Evolutionary conservation across 2,797 vertebrate species (phyloP).

Genomic region (Loris lydekkerianus): DNA sequence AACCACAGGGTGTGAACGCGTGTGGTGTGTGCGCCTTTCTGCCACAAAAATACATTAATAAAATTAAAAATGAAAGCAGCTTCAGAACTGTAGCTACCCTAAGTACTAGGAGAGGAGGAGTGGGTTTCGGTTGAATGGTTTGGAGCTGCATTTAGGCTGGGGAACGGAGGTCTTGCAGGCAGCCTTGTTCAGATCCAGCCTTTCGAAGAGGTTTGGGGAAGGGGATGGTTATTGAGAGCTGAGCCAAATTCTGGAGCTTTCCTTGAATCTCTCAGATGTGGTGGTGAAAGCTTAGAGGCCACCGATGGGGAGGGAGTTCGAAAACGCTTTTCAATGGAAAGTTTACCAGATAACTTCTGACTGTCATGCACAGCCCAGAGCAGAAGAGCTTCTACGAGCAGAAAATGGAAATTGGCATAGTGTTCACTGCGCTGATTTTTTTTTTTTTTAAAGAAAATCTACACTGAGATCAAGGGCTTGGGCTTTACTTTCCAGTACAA

Average conservation of each 20-base stretch:
- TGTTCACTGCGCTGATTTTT: constrained; percentile 78
- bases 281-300: constrained; percentile 84
- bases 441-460: constrained; percentile 84
- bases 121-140: neutral
- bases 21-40: constrained; percentile 11
- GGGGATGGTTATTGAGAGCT: constrained; percentile 70
- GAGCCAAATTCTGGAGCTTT: constrained; percentile 79
- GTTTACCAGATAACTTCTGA: constrained; percentile 89
- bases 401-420: constrained; percentile 87
- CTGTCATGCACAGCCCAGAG: constrained; percentile 84
- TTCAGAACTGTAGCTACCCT: constrained; percentile 1
- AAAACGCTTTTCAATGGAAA: constrained; percentile 85
- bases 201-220: constrained; percentile 73
- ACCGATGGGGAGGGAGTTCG: constrained; percentile 66
- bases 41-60: constrained; percentile 65
- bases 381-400: constrained; percentile 87
- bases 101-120: neutral
- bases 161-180: constrained; percentile 28
- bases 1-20: neutral
- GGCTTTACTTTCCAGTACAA: constrained; percentile 90
- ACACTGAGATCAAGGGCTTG: constrained; percentile 89
- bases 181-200: constrained; percentile 67
- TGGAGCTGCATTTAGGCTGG: neutral
- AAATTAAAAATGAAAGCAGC: constrained; percentile 69
- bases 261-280: constrained; percentile 73